Conservation (phyloP, 2,113 vertebrate species). For the Oxyura jamaicensis region DNA sequence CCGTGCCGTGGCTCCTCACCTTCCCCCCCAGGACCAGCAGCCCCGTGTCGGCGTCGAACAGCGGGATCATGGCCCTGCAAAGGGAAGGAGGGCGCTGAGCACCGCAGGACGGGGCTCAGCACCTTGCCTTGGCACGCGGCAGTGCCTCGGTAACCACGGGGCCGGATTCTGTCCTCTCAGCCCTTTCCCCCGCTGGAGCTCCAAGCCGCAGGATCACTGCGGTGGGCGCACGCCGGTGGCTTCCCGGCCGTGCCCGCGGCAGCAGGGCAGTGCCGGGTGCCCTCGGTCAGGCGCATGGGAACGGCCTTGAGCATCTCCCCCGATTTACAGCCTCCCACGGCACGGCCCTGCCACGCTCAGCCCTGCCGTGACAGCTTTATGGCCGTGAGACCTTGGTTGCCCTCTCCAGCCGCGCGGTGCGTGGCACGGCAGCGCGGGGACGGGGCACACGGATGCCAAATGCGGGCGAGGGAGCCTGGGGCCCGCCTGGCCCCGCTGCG, state of each 20-base stretch:
- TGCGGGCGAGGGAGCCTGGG: not conserved
- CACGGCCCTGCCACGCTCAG: not conserved
- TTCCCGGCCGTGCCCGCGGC: not conserved
- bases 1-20: conserved; percentile 66
- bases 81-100: not conserved
- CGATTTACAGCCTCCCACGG: not conserved
- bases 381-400: not conserved
- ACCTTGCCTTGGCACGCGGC: not conserved
- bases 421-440: not conserved
- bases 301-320: not conserved
- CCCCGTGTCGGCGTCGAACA: conserved; percentile 88
- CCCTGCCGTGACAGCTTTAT: not conserved
- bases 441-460: not conserved
- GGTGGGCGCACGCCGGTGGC: too few relatives aligned
- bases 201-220: rapidly evolving
- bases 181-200: not conserved
- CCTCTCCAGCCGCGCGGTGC: not conserved
- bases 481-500: not conserved
- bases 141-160: rapidly evolving
- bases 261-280: not conserved
- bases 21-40: conserved; percentile 88
- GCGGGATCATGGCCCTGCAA: conserved; percentile 83
- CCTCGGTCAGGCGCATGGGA: not conserved
- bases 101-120: not conserved
- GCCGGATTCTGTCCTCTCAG: not conserved